Conservation (phyloP, 2,113 vertebrate genomes). For the Xiphophorus couchianus region DNA sequence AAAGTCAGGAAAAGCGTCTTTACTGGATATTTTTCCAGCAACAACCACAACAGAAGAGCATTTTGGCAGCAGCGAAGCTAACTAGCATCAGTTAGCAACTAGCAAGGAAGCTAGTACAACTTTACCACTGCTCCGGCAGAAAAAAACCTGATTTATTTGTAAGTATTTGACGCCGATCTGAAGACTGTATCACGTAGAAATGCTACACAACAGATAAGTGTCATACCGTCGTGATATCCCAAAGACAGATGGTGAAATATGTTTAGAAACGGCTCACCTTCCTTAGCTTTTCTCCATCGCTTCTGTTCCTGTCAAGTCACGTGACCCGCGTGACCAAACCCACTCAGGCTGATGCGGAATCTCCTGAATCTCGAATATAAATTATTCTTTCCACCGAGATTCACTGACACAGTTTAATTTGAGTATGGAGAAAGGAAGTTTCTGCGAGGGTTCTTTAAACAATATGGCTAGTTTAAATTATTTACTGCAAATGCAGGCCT, state of each 20-base stretch:
- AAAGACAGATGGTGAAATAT: background rate
- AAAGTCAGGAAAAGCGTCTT: background rate
- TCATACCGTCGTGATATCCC: accelerated
- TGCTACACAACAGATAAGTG: accelerated
- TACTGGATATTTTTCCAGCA: background rate
- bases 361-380: background rate
- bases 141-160: background rate
- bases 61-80: conserved; percentile 43
- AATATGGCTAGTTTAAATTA: too few species aligned
- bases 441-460: too few species aligned
- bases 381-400: background rate
- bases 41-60: background rate
- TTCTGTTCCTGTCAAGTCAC: conserved; percentile 56
- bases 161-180: background rate
- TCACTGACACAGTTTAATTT: background rate
- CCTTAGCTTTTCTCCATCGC: conserved; percentile 76
- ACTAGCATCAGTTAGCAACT: conserved; percentile 30
- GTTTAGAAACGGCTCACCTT: conserved; percentile 63
- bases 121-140: background rate
- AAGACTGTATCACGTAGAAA: background rate
- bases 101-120: conserved; percentile 54
- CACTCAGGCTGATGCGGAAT: conserved; percentile 5
- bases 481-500: too few species aligned
- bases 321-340: conserved; percentile 35
- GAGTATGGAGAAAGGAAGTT: background rate